Evolutionary conservation across 1,140 invertebrate genomes (phyloP).

Genomic region (Cyrtorhinus lividipennis): DNA sequence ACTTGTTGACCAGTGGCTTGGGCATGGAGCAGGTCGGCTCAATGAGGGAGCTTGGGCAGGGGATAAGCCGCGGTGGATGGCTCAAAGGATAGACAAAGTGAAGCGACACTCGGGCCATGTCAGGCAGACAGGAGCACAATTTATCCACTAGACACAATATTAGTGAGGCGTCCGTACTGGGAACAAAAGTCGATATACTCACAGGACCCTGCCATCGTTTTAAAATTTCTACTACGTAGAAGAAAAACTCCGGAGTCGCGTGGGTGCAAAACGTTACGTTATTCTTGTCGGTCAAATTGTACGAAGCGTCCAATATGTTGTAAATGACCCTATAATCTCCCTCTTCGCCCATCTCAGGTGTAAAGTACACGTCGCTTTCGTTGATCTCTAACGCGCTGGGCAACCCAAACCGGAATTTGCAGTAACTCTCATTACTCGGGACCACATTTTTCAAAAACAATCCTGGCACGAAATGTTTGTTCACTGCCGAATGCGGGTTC

Average conservation of each 20-base stretch:
- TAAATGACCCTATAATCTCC: constrained; percentile 49
- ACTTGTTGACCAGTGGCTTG: constrained; percentile 12
- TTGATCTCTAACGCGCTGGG: constrained; percentile 38
- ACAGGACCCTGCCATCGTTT: constrained; percentile 56
- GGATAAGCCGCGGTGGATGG: constrained; percentile 25
- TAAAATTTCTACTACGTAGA: constrained; percentile 51
- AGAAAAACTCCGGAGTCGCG: constrained; percentile 55
- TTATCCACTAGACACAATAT: constrained; percentile 44
- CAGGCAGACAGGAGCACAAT: constrained; percentile 44
- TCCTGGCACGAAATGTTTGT: constrained; percentile 21
- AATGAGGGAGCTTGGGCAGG: constrained; percentile 14
- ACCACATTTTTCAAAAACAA: constrained; percentile 25
- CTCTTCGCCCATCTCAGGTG: constrained; percentile 39
- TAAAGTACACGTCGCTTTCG: constrained; percentile 30
- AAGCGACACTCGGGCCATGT: constrained; percentile 52
- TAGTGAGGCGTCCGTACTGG: constrained; percentile 45
- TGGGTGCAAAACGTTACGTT: constrained; percentile 54
- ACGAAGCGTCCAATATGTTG: constrained; percentile 37
- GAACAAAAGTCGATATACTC: constrained; percentile 54
- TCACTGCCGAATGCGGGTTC: constrained; percentile 12
- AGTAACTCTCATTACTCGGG: constrained; percentile 40
- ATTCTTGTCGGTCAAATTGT: constrained; percentile 27
- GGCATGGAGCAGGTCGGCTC: constrained; percentile 18
- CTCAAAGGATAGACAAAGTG: constrained; percentile 47
- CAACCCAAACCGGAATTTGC: constrained; percentile 45